phyloP scores from a whole-genome alignment of 2,113 vertebrate genomes.

The Lethenteron camtschaticum region DNA sequence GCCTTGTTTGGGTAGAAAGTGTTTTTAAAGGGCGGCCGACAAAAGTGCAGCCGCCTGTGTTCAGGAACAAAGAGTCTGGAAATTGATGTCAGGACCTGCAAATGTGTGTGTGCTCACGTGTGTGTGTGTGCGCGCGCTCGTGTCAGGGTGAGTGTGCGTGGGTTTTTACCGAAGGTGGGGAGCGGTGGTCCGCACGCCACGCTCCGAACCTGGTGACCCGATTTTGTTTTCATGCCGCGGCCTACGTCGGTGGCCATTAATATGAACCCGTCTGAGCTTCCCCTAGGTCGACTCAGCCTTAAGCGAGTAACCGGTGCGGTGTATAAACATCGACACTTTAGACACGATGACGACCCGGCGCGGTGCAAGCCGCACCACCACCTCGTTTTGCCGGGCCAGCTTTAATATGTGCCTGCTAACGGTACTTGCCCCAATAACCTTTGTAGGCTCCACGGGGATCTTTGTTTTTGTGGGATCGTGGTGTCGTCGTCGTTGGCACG shows the following conservation, averaged over 20 bases:
- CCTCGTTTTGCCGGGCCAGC: too few species aligned
- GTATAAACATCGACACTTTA: background rate
- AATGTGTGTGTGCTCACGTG: background rate
- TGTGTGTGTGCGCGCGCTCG: background rate
- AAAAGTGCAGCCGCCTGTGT: too few species aligned
- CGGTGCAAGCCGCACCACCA: too few species aligned
- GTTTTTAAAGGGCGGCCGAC: too few species aligned
- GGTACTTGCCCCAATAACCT: too few species aligned
- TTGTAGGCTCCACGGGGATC: too few species aligned
- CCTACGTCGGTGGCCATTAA: conserved; percentile 6
- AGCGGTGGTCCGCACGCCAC: background rate
- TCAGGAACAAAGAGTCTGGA: too few species aligned
- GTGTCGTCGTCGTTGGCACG: too few species aligned
- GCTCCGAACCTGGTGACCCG: conserved; percentile 8
- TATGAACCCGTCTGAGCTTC: conserved; percentile 10
- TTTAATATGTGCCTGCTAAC: too few species aligned
- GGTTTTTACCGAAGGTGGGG: background rate
- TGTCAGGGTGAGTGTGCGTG: background rate
- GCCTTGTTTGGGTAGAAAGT: too few species aligned
- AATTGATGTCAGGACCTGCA: too few species aligned
- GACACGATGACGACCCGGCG: background rate
- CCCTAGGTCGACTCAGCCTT: background rate
- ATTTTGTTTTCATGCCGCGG: conserved; percentile 8
- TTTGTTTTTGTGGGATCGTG: too few species aligned
- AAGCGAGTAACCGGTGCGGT: background rate